A percentile compares a stretch with the other conserved stretches of the same genome.
Conservation (phyloP, 2,797 vertebrate genomes). For the Streptopelia turtur region DNA sequence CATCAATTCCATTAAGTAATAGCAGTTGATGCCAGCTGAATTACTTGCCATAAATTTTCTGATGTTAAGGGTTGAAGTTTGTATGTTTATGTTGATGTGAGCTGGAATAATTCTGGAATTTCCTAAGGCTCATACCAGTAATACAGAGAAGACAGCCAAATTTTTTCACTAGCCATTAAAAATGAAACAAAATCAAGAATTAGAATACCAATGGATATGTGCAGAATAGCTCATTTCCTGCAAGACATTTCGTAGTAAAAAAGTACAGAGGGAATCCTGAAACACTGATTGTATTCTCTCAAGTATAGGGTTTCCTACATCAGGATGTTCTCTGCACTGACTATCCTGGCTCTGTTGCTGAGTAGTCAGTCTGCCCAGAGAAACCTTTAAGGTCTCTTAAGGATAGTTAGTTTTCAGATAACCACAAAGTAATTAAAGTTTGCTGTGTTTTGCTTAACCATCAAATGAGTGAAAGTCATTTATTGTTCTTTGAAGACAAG, state of each 20-base stretch:
- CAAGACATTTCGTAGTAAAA: neutral
- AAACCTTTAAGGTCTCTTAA: neutral
- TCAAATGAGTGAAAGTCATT: neutral
- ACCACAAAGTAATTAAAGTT: neutral
- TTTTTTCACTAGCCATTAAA: neutral
- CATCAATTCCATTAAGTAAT: neutral
- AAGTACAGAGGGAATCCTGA: neutral
- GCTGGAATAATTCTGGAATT: neutral
- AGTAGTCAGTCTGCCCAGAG: neutral
- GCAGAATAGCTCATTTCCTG: neutral
- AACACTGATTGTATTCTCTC: neutral
- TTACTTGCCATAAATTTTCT: neutral
- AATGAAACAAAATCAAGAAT: neutral
- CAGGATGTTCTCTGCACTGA: neutral
- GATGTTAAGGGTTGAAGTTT: neutral
- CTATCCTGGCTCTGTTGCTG: neutral
- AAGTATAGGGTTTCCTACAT: neutral
- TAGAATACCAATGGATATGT: neutral
- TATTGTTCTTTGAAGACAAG: neutral
- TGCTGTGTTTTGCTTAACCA: neutral
- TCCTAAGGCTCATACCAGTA: neutral
- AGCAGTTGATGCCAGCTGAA: neutral
- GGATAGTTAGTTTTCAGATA: neutral
- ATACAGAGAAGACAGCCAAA: neutral
- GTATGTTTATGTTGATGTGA: neutral